Evolutionary conservation across 2,113 vertebrate species (phyloP), one percentile per base, ranked within the genome.

Genomic region (Epinephelus moara): DNA sequence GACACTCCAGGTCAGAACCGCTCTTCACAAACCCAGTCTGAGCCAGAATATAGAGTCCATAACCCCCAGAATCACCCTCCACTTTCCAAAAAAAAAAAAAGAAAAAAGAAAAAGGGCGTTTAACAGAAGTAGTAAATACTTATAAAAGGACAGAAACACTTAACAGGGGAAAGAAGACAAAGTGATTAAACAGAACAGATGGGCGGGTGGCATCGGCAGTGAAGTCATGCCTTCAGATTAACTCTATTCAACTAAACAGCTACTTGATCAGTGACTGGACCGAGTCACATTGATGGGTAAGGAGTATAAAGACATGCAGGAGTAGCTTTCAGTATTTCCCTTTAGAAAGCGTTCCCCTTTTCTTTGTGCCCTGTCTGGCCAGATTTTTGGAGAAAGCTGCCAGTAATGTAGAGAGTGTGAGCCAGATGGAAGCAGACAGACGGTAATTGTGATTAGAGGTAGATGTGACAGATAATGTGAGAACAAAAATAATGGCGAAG

Each of bases 1-100:
- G 81, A 89, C 80, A 67, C 89, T 91, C 84, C 83, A 81, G 61
- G 76, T 87, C 74, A 91, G 75, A 89, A 82, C 74, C 85, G 59
- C 70, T 88, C 69, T 23, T 82, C 82, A 87, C 75, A 82, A 81
- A 90, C 89, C 92, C 95, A 94, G 95, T 95, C 94, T 94, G 90
- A 93, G 85, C 85, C 90, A 90, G 93, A 93, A 92, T 87, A 91
- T 77, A 94, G 85, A 92, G 82, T 87, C 75, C 76, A 79, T 49
- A 75, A 67, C 47, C 70, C 84, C 59, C 25, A 78, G 18, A 82
- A 70, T 55, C 47, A 63, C 64, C 55, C 19, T 53, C 62, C 8
- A n/a, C 70, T 17, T 72, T 81, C 70, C 21, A 25, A 70, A 37
- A 53, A 53, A 21, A 21, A 53, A 21, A 21, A 21, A 82, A 42